Conservation (phyloP, 2,113 vertebrate species). For the Sapajus apella region DNA sequence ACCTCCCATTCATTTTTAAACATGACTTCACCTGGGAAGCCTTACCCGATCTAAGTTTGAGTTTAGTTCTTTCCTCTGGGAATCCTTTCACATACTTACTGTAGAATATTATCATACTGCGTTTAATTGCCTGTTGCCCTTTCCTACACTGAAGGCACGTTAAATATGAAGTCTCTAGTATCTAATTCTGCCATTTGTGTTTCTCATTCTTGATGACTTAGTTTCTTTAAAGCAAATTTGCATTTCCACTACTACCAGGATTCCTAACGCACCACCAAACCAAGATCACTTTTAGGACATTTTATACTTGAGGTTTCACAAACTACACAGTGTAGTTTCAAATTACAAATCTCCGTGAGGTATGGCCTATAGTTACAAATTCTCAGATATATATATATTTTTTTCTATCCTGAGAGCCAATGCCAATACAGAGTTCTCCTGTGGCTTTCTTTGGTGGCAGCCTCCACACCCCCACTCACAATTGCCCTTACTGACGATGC, state of each 20-base stretch:
- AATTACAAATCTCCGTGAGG: background rate
- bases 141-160: background rate
- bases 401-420: background rate
- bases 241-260: background rate
- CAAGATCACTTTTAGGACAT: background rate
- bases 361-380: background rate
- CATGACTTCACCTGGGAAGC: background rate
- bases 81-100: background rate
- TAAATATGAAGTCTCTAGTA: background rate
- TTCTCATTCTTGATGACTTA: background rate
- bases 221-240: constrained; percentile 10
- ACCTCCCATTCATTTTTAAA: background rate
- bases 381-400: background rate
- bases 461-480: background rate
- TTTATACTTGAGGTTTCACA: constrained; percentile 4
- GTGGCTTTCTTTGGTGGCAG: background rate
- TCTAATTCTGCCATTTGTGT: background rate
- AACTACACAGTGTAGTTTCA: background rate
- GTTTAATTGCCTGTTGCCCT: background rate
- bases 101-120: background rate
- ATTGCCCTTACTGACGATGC: background rate
- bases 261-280: background rate
- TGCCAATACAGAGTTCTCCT: background rate
- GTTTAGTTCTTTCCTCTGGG: background rate
- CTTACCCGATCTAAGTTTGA: background rate